phyloP scores from a whole-genome alignment of 92 coral and sea anemone genomes.

The Epizoanthus illoricatus region DNA sequence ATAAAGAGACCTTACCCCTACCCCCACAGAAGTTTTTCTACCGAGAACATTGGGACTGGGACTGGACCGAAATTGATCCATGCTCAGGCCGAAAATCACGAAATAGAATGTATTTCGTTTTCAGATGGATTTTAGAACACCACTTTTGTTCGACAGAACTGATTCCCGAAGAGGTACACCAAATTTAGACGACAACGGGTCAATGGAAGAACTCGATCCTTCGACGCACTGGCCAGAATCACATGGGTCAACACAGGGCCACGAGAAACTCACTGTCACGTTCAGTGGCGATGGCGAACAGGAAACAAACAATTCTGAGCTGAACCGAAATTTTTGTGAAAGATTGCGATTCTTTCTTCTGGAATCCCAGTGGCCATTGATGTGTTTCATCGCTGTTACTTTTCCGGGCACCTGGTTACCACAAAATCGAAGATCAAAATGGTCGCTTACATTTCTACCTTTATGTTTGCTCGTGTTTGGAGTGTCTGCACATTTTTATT shows the following conservation, averaged over 20 bases:
- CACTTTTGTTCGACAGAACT: not conserved
- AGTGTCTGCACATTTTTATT: slow-evolving; percentile 53
- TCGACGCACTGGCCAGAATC: not conserved
- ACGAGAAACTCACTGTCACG: not conserved
- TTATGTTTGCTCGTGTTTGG: slow-evolving; percentile 52
- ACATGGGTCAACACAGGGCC: not conserved
- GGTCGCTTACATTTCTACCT: slow-evolving; percentile 51
- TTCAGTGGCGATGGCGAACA: not conserved
- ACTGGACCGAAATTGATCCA: too few relatives aligned
- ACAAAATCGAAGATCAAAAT: slow-evolving; percentile 53
- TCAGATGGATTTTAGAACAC: not conserved
- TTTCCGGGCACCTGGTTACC: slow-evolving; percentile 59
- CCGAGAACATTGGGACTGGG: too few relatives aligned
- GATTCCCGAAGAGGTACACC: not conserved
- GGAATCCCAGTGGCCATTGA: slow-evolving; percentile 53
- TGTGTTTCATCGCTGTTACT: slow-evolving; percentile 46
- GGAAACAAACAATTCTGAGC: not conserved
- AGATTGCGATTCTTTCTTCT: slow-evolving; percentile 7
- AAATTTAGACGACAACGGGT: not conserved
- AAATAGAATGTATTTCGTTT: too few relatives aligned
- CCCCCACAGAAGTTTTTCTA: too few relatives aligned
- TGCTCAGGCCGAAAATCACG: too few relatives aligned
- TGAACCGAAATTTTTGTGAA: not conserved
- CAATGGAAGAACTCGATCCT: not conserved
- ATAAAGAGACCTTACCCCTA: too few relatives aligned